These are phyloP conservation scores for Alethe castanea DNA, from an alignment of 2,113 vertebrate genomes.

Conservation along the genomic window DNA sequence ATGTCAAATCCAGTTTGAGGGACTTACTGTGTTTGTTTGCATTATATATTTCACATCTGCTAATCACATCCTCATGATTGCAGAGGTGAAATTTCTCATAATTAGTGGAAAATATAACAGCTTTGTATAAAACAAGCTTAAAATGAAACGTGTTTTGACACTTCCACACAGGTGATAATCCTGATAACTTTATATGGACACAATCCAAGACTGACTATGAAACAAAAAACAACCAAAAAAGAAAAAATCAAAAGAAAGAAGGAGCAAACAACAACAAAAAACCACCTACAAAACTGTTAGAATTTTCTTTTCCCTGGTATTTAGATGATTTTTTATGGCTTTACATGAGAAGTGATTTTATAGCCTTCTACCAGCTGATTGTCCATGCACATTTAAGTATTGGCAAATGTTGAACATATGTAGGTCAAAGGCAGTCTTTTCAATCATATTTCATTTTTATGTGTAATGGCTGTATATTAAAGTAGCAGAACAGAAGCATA, in stretches of 20 bases:
- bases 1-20: background rate
- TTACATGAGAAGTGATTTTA: background rate
- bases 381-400: background rate
- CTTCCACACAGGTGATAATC: constrained; percentile 53
- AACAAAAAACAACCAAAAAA: background rate
- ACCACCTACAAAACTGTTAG: background rate
- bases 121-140: constrained; percentile 46
- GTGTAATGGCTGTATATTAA: background rate
- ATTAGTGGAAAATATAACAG: constrained; percentile 65
- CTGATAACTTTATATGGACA: constrained; percentile 36
- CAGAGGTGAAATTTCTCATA: constrained; percentile 51
- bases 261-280: background rate
- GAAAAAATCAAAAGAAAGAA: background rate
- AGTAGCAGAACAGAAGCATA: background rate
- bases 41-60: background rate
- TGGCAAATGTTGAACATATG: constrained; percentile 12
- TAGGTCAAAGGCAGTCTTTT: constrained; percentile 1
- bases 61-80: constrained; percentile 50
- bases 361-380: background rate
- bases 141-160: constrained; percentile 45
- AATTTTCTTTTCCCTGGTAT: background rate
- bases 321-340: background rate
- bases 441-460: background rate
- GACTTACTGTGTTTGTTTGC: background rate
- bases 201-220: background rate